Evolutionary conservation across 2,113 vertebrate species (phyloP).

Genomic region (Rhabdomys dilectus): DNA sequence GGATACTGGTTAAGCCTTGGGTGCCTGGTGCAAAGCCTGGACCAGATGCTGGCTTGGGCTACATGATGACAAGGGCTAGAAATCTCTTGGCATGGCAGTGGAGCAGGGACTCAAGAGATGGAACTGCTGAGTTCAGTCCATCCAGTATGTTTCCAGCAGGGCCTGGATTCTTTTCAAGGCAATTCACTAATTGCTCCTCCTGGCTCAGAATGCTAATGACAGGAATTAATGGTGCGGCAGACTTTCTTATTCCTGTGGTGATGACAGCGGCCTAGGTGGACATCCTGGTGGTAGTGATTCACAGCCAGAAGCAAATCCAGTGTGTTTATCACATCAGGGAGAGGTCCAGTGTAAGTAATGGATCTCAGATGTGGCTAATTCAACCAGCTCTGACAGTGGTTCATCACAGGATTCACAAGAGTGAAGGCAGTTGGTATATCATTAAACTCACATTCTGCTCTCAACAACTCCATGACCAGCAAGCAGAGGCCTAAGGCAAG

Average conservation of each 20-base stretch:
- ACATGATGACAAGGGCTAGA: constrained; percentile 1
- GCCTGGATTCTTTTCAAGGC: constrained; percentile 22
- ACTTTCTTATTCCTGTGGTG: constrained; percentile 29
- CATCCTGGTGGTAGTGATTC: neutral
- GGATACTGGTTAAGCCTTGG: neutral
- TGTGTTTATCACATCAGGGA: neutral
- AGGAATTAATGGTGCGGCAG: neutral
- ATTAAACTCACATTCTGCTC: neutral
- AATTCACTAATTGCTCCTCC: constrained; percentile 8
- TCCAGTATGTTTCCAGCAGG: neutral
- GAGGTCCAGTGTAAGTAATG: neutral
- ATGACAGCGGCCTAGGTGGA: neutral
- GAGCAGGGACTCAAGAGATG: neutral
- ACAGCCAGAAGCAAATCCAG: constrained; percentile 4
- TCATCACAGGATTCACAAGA: neutral
- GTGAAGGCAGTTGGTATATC: neutral
- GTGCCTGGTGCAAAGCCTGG: neutral
- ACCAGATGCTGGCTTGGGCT: neutral
- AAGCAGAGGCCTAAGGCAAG: neutral
- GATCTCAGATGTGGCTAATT: neutral
- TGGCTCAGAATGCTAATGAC: neutral
- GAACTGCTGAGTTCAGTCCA: constrained; percentile 22
- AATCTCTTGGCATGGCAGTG: neutral
- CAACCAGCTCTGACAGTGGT: neutral
- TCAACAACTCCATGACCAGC: neutral